Evolutionary conservation across 2,113 vertebrate species (phyloP).

Genomic region (Apistogramma diplotaenia): DNA sequence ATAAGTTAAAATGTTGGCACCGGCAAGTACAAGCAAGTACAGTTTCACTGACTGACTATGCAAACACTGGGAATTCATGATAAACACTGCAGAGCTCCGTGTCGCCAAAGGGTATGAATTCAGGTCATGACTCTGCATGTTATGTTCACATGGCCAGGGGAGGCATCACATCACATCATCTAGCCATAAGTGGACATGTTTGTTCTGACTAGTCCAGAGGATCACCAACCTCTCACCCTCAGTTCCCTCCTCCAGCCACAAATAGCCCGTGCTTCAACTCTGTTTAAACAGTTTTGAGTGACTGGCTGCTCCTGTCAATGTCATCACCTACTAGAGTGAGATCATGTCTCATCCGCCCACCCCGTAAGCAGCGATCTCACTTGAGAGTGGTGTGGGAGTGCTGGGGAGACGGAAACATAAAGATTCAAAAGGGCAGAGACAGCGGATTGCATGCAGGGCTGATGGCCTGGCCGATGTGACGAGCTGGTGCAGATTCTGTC

Average conservation of each 20-base stretch:
- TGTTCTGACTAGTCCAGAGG: constrained; percentile 54
- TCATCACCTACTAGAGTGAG: constrained; percentile 49
- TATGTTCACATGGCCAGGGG: constrained; percentile 37
- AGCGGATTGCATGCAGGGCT: not conserved
- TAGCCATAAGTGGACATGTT: constrained; percentile 53
- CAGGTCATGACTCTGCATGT: constrained; percentile 56
- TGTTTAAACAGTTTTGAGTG: constrained; percentile 46
- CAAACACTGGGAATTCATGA: constrained; percentile 18
- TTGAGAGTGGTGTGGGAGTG: constrained; percentile 37
- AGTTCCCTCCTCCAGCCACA: constrained; percentile 10
- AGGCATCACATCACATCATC: constrained; percentile 60
- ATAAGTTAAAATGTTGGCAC: constrained; percentile 23
- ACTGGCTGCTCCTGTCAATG: constrained; percentile 56
- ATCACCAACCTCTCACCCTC: constrained; percentile 27
- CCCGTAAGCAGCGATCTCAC: constrained; percentile 25
- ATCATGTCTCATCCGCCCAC: constrained; percentile 50
- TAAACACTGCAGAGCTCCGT: constrained; percentile 20
- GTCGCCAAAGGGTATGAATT: constrained; percentile 14
- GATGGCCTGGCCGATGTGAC: constrained; percentile 3
- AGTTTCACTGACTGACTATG: not conserved
- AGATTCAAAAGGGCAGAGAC: constrained; percentile 34
- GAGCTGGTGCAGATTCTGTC: constrained; percentile 22
- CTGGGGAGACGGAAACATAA: constrained; percentile 5
- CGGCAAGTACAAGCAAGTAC: not conserved
- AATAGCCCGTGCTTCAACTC: constrained; percentile 42